These are phyloP conservation scores for Botia almorhae DNA, from an alignment of 2,797 vertebrate genomes.

Conservation along the genomic window DNA sequence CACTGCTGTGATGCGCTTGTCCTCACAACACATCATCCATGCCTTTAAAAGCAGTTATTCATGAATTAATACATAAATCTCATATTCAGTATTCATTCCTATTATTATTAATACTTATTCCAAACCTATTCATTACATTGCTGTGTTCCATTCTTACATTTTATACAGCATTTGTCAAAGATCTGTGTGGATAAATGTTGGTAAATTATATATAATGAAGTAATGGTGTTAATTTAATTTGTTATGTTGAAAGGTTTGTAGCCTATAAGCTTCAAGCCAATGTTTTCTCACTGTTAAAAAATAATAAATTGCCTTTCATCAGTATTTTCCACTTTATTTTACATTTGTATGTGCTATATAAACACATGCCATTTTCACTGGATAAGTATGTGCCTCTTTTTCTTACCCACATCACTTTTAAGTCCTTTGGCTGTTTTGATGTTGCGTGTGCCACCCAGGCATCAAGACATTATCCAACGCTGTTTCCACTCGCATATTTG, in stretches of 20 bases:
- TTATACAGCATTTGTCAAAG: not conserved
- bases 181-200: not conserved
- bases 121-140: conserved; percentile 5
- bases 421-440: conserved; percentile 45
- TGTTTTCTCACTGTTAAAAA: not conserved
- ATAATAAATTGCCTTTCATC: not conserved
- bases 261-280: not conserved
- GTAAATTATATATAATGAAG: not conserved
- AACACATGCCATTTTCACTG: conserved; percentile 31
- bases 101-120: too few species aligned
- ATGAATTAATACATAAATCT: not conserved
- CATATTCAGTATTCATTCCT: not conserved
- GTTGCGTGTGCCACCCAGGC: conserved; percentile 36
- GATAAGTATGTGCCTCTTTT: conserved; percentile 21
- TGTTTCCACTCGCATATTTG: conserved; percentile 26
- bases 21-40: conserved; percentile 1
- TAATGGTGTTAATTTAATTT: not conserved
- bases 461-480: conserved; percentile 57
- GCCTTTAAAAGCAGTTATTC: conserved; percentile 13
- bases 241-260: not conserved
- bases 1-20: conserved; percentile 10
- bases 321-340: not conserved
- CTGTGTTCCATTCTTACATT: not conserved
- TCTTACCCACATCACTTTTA: conserved; percentile 30
- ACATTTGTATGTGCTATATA: conserved; percentile 12